Base-by-base conservation (phyloP, 2,113 vertebrate species). In the Felis chaus region DNA sequence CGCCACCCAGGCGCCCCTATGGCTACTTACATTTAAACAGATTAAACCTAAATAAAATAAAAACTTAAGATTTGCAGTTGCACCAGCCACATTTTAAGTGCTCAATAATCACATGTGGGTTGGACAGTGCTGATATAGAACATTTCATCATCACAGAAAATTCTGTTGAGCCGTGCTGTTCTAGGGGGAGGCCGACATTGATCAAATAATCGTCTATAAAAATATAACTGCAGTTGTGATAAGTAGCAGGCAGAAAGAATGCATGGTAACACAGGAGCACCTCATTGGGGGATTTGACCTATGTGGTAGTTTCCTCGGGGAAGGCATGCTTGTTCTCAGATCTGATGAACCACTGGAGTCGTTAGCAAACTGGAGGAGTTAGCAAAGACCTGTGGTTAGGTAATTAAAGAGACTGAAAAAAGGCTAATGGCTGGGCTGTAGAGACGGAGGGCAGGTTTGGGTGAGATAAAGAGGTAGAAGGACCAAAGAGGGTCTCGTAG, bases 391-490 rank as follows among this genome's bases (percentile, higher is more conserved):
- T 66, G 19, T 80, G 71, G 48, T 80, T 76, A 76, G 86, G 23
- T 95, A 96, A 96, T 82, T 85, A 94, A 68, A 96, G 90, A 78
- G 45, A 65, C 3, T 55, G n/a, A 76, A 39, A 63, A 79, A n/a
- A 25, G 41, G 36, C 21, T 57, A 66, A 89, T 31, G 73, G 29
- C 50, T 29, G 19, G 31, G 73, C 21, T 6, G 2, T 7, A 63
- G 83, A 61, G 27, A 41, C 29, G 7, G 11, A 66, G 82, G 33
- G n/a, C 69, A 97, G 81, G 23, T 79, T 53, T 93, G 66, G 68
- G 11, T 31, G 65, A 79, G 68, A 86, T 78, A 65, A 89, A 86
- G 80, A 71, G 57, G 74, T n/a, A 45, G 92, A 68, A 69, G 41
- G 41, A 27, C 53, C 45, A 63, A 25, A n/a, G 68, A 76, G 79